Conservation (phyloP, 2,113 vertebrate species). For the Polypterus senegalus region DNA sequence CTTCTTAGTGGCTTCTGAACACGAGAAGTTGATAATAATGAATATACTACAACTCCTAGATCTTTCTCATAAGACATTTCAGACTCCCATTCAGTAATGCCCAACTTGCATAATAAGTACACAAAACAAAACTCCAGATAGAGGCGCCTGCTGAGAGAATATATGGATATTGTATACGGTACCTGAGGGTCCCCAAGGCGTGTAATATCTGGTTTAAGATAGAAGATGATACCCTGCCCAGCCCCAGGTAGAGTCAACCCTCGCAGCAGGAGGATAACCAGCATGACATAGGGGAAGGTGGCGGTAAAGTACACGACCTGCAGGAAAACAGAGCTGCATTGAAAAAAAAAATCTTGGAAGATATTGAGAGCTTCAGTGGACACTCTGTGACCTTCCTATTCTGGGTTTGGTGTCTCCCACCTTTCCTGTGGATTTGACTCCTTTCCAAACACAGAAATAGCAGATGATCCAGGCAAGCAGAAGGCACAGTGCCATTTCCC, state of each 20-base stretch:
- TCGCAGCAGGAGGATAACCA: conserved; percentile 50
- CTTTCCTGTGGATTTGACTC: conserved; percentile 49
- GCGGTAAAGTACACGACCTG: conserved; percentile 60
- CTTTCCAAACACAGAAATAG: conserved; percentile 55
- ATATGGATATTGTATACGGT: not conserved
- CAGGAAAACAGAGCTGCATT: not conserved
- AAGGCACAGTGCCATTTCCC: conserved; percentile 44
- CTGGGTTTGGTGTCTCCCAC: conserved; percentile 19
- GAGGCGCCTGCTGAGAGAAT: too few relatives aligned
- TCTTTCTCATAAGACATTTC: too few relatives aligned
- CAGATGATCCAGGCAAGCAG: conserved; percentile 43
- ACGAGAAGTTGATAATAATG: too few relatives aligned
- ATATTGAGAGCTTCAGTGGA: too few relatives aligned
- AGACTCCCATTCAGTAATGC: too few relatives aligned
- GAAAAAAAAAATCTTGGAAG: not conserved
- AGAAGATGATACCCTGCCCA: conserved; percentile 36
- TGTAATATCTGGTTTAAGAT: conserved; percentile 34
- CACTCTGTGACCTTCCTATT: too few relatives aligned
- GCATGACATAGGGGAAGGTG: conserved; percentile 50
- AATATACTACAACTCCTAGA: too few relatives aligned
- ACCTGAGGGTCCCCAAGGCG: conserved; percentile 21
- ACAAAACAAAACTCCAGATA: too few relatives aligned
- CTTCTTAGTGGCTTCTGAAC: too few relatives aligned
- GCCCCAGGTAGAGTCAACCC: conserved; percentile 53
- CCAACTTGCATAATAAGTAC: too few relatives aligned